A percentile compares a stretch with the other conserved stretches of the same genome.
Evolutionary conservation across 2,888 invertebrate species (phyloP).

Genomic region (Harpalus rufipes): DNA sequence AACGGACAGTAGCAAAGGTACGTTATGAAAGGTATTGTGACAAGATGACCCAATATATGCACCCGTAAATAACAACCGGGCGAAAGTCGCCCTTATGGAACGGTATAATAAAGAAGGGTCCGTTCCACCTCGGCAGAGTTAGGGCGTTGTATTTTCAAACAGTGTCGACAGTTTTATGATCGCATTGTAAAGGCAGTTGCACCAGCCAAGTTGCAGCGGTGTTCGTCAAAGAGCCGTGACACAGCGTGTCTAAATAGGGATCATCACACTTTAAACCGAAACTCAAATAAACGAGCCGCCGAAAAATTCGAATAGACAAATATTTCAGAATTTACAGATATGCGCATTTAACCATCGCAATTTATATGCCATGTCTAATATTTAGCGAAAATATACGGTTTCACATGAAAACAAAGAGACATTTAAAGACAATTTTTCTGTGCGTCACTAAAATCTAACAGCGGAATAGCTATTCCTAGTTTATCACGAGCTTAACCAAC

Average conservation of each 20-base stretch:
- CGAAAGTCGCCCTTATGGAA: constrained; percentile 11
- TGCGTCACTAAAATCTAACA: no score
- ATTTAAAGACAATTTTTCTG: neutral
- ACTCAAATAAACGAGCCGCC: constrained; percentile 50
- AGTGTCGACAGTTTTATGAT: constrained; percentile 73
- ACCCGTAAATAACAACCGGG: constrained; percentile 40
- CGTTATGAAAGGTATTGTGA: constrained; percentile 65
- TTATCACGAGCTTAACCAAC: no score
- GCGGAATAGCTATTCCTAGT: no score
- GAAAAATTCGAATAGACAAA: constrained; percentile 30
- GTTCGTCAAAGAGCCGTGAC: constrained; percentile 46
- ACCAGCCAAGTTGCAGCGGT: constrained; percentile 42
- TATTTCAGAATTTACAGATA: constrained; percentile 54
- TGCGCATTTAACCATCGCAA: constrained; percentile 30
- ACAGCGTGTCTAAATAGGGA: constrained; percentile 45
- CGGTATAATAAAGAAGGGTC: neutral
- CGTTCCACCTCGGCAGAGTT: constrained; percentile 12
- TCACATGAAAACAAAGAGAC: neutral
- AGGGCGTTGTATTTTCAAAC: constrained; percentile 71
- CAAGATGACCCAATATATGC: constrained; percentile 62
- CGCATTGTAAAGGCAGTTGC: constrained; percentile 69
- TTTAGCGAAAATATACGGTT: constrained; percentile 11
- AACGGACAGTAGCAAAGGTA: constrained; percentile 61
- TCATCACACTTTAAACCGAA: constrained; percentile 56
- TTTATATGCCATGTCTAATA: constrained; percentile 25